Evolutionary conservation across 2,113 vertebrate species (phyloP).

Genomic region (Melanostigma gelatinosum): DNA sequence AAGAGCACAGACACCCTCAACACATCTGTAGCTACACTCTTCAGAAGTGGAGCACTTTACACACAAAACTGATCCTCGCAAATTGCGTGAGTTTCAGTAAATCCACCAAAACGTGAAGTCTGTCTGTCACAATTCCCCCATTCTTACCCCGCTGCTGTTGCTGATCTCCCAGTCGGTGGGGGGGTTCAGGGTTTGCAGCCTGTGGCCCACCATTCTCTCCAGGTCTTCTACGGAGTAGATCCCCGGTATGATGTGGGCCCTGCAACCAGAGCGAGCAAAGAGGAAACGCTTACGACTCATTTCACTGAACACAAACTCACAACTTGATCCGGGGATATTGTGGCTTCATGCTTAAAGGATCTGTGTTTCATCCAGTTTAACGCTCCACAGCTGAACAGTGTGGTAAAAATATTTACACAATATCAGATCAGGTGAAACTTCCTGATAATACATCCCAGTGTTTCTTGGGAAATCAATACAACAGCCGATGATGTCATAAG

Average conservation of each 20-base stretch:
- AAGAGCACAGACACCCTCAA: no score
- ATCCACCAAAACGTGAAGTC: background rate
- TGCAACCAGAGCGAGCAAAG: constrained; percentile 62
- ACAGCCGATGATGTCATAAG: no score
- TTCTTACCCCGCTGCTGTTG: constrained; percentile 81
- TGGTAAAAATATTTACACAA: background rate
- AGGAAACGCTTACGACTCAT: background rate
- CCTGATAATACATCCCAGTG: background rate
- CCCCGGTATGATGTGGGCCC: constrained; percentile 88
- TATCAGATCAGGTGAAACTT: background rate
- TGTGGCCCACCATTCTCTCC: constrained; percentile 69
- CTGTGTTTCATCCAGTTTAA: background rate
- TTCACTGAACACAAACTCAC: background rate
- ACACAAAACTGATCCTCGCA: background rate
- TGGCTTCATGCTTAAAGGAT: background rate
- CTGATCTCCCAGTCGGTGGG: constrained; percentile 85
- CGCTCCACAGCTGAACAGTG: background rate
- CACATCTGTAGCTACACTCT: no score
- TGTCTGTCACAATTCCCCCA: background rate
- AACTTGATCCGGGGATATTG: background rate
- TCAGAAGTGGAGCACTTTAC: no score
- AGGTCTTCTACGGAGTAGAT: constrained; percentile 86
- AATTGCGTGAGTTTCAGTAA: background rate
- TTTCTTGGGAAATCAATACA: background rate
- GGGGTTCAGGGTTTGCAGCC: constrained; percentile 84